Evolutionary conservation across 2,797 vertebrate genomes (phyloP).

Genomic region (Cuculus canorus): DNA sequence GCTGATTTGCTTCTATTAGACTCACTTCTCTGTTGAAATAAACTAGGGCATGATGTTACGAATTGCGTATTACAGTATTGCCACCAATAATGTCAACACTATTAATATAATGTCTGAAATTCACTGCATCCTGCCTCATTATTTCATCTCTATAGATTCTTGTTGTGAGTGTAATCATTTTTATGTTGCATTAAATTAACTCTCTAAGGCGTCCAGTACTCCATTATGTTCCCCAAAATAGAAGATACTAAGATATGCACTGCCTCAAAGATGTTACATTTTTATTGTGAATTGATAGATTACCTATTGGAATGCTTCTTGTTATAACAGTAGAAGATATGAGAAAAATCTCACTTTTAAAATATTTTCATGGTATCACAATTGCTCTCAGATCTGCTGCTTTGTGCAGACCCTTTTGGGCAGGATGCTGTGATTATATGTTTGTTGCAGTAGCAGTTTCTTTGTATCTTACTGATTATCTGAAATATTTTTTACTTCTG

Average conservation of each 20-base stretch:
- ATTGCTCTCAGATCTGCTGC: background rate
- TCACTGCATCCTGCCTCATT: background rate
- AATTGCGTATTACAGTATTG: constrained; percentile 14
- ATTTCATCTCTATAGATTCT: constrained; percentile 16
- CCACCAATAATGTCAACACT: constrained; percentile 19
- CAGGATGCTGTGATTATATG: background rate
- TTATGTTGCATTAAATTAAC: background rate
- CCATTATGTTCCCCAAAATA: background rate
- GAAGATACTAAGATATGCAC: background rate
- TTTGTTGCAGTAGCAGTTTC: background rate
- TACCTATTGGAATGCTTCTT: background rate
- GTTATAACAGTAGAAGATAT: background rate
- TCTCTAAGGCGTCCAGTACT: background rate
- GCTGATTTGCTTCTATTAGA: constrained; percentile 43
- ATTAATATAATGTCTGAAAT: constrained; percentile 10
- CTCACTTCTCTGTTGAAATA: background rate
- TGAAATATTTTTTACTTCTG: background rate
- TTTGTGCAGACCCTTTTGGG: background rate
- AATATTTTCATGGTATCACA: background rate
- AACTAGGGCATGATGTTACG: background rate
- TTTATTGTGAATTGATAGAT: background rate
- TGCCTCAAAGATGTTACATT: background rate
- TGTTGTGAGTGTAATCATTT: background rate
- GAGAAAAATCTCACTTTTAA: background rate
- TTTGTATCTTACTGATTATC: background rate